Base-by-base conservation (phyloP, 2,113 vertebrate species). In the Pseudopipra pipra region DNA sequence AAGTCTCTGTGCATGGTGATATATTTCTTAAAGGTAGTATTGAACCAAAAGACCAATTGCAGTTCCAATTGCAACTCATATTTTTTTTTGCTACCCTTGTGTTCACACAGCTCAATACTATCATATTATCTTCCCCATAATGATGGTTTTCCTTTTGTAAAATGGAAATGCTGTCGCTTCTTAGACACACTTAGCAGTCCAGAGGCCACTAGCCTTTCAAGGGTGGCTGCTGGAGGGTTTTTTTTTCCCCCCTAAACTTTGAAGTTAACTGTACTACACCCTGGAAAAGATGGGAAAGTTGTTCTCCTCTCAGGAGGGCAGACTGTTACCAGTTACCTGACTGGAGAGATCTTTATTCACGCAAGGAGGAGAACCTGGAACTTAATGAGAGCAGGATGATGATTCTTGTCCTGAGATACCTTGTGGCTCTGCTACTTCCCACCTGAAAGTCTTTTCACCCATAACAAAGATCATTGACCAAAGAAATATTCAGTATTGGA, bases 381-480 rank as follows among this genome's bases (percentile, higher is more conserved):
- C 27, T 41, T 80, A 28, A 30, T 86, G 54, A 68, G n/a, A 80
- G 8, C 28, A 49, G 63, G n/a, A n/a, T 78, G 17, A 23, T 70
- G 8, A 79, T 67, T 86, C 22, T 61, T 83, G 16, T 80, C 31
- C n/a, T 25, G 8, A 71, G 61, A 51, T 25, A 59, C 31, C 19
- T 72, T 1, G 0, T 54, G 62, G 19, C n/a, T 63, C 43, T 79
- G 46, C 43, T 63, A 2, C 22, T 76, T 71, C 35, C 5, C 21
- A 33, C 7, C 41, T 44, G 44, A 46, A 65, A 54, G 39, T 14
- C 19, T 76, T 79, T 75, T 47, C 30, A 58, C 10, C 5, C 1
- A 1, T 67, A 27, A n/a, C 5, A 47, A 55, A 66, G 11, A 49
- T 37, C 1, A 6, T 0, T 47, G 27, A 72, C 3, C 8, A 31